Evolutionary conservation across 1,140 invertebrate genomes (phyloP).

Genomic region (Asobara japonica): DNA sequence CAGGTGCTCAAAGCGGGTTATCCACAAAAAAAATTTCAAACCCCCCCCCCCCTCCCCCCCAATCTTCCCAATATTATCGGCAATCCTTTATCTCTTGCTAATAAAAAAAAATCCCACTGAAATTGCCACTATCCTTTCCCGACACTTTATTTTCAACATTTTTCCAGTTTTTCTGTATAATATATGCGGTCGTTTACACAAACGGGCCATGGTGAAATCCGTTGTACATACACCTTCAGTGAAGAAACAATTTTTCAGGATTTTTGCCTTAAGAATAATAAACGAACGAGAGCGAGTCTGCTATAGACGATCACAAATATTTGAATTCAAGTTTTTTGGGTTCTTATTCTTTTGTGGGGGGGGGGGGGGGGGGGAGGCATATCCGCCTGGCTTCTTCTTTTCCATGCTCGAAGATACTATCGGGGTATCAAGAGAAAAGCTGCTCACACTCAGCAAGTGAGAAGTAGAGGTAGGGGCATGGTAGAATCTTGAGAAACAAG

Average conservation of each 20-base stretch:
- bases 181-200: not conserved
- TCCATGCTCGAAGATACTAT: not conserved
- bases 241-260: slow-evolving; percentile 12
- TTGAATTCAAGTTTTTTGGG: slow-evolving; percentile 14
- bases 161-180: not conserved
- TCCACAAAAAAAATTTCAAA: slow-evolving; percentile 1
- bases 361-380: no score
- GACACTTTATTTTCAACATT: slow-evolving; percentile 1
- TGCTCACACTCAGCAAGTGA: slow-evolving; percentile 2
- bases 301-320: slow-evolving; percentile 16
- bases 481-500: slow-evolving; percentile 1
- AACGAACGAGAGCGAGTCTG: not conserved
- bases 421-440: slow-evolving; percentile 9
- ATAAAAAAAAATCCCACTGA: not conserved
- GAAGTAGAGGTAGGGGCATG: not conserved
- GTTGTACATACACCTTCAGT: not conserved
- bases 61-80: slow-evolving; percentile 8
- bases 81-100: not conserved
- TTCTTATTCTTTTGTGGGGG: slow-evolving; percentile 14
- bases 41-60: not conserved
- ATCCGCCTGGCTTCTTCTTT: not conserved
- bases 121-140: not conserved
- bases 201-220: not conserved
- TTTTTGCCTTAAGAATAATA: not conserved
- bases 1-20: slow-evolving; percentile 17